A percentile compares a stretch with the other conserved stretches of the same genome.
Conservation (phyloP, 2,113 vertebrate species). For the Corythoichthys haematopterus region DNA sequence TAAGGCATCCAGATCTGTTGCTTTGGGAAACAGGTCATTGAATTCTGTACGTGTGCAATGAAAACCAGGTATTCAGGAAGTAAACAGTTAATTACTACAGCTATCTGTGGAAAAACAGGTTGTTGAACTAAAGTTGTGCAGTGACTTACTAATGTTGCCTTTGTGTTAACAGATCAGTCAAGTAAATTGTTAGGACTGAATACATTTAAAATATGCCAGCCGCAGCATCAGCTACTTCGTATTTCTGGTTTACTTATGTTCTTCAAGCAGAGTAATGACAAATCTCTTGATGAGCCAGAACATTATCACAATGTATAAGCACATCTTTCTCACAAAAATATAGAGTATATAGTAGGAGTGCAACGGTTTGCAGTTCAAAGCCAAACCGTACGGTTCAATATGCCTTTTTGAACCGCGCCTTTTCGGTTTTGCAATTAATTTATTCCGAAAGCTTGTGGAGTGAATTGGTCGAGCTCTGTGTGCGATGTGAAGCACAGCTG, state of each 20-base stretch:
- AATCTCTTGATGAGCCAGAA: not conserved
- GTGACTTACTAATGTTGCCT: not conserved
- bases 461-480: too few relatives aligned
- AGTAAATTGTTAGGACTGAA: not conserved
- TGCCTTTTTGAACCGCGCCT: too few relatives aligned
- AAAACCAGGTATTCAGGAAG: not conserved
- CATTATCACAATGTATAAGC: not conserved
- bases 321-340: not conserved
- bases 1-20: not conserved
- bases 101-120: not conserved
- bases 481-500: too few relatives aligned
- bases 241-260: not conserved
- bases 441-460: too few relatives aligned
- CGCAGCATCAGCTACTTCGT: too few relatives aligned
- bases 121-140: not conserved
- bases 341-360: not conserved
- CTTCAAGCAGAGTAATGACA: not conserved
- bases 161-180: not conserved
- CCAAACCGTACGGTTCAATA: too few relatives aligned
- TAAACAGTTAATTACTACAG: not conserved
- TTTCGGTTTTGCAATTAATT: too few relatives aligned
- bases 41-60: not conserved
- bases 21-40: not conserved
- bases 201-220: not conserved
- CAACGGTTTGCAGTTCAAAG: too few relatives aligned